Conservation (phyloP, 2,113 vertebrate species). For the Sus scrofa region DNA sequence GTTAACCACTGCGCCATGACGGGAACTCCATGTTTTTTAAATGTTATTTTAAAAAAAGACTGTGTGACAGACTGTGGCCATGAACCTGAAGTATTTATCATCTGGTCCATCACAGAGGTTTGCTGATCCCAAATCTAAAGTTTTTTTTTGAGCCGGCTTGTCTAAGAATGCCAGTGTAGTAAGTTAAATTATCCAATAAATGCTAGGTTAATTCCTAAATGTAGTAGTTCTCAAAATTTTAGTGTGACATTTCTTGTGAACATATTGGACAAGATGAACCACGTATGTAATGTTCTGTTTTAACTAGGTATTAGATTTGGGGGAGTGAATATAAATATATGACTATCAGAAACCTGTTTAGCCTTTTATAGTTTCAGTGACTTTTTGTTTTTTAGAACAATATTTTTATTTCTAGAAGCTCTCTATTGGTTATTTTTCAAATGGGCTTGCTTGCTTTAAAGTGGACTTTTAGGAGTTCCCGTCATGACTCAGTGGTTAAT, state of each 20-base stretch:
- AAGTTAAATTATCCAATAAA: background rate
- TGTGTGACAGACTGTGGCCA: background rate
- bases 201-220: background rate
- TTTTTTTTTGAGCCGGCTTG: background rate
- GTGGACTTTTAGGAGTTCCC: background rate
- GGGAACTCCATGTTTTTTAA: background rate
- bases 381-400: background rate
- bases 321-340: background rate
- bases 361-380: background rate
- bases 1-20: no score
- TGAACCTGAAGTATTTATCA: background rate
- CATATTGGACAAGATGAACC: background rate
- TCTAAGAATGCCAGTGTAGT: background rate
- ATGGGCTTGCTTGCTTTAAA: background rate
- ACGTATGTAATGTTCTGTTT: background rate
- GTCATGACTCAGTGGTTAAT: no score
- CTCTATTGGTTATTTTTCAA: background rate
- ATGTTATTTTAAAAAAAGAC: background rate
- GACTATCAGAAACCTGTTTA: background rate
- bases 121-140: background rate
- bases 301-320: background rate
- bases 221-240: background rate
- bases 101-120: background rate
- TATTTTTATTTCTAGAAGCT: background rate
- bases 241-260: background rate